Evolutionary conservation across 2,113 vertebrate genomes (phyloP).

Genomic region (Arizona elegans): DNA sequence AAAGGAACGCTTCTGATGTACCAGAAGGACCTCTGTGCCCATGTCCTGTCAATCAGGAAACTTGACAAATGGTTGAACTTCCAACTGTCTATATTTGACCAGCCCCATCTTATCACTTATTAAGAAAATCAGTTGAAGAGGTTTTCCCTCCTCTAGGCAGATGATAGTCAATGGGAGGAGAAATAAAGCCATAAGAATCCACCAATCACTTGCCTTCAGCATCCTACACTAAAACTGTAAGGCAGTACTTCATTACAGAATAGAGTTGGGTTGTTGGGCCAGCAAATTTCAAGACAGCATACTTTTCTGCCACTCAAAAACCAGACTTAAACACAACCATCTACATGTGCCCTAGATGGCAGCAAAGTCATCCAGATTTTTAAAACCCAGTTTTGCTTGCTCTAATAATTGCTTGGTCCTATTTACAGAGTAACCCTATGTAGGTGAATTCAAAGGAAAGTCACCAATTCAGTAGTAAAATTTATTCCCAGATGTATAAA

Average conservation of each 20-base stretch:
- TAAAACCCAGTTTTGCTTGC: neutral
- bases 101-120: neutral
- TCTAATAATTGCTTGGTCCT: neutral
- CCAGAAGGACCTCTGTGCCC: neutral
- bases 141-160: neutral
- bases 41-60: neutral
- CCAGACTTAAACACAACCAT: neutral
- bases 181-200: neutral
- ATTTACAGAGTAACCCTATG: neutral
- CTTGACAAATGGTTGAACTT: neutral
- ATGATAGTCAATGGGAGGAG: neutral
- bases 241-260: neutral
- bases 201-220: neutral
- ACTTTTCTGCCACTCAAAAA: neutral
- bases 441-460: neutral
- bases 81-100: neutral
- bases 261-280: neutral
- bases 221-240: neutral
- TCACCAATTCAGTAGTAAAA: neutral
- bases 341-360: neutral
- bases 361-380: neutral
- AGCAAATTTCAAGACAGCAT: neutral
- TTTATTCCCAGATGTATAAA: neutral
- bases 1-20: neutral
- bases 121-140: neutral